A percentile compares a stretch with the other conserved stretches of the same genome.
These are phyloP conservation scores for Dreissena rostriformis DNA, from an alignment of 1,140 invertebrate species.

Conservation along the genomic window DNA sequence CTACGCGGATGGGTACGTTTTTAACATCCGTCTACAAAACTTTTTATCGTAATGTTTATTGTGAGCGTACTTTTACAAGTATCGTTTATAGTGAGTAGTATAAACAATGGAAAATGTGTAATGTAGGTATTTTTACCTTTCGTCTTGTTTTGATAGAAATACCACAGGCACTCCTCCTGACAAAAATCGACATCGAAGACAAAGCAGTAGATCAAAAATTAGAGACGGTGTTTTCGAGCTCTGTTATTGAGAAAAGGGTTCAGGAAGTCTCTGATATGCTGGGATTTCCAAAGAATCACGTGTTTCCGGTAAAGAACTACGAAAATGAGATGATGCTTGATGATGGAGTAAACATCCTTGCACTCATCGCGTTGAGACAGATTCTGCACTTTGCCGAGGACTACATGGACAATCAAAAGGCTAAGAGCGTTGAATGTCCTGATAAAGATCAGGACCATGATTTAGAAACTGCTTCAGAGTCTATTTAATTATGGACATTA, in stretches of 20 bases:
- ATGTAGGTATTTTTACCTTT: neutral
- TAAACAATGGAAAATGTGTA: no score
- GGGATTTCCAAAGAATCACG: slow-evolving; percentile 28
- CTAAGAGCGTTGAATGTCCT: no score
- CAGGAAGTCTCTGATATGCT: slow-evolving; percentile 31
- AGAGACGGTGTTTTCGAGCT: neutral
- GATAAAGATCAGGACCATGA: no score
- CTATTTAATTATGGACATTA: no score
- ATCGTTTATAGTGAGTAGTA: no score
- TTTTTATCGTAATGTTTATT: neutral
- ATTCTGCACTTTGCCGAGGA: slow-evolving; percentile 37
- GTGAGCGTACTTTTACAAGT: neutral
- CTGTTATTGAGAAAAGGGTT: slow-evolving; percentile 16
- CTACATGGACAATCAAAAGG: slow-evolving; percentile 16
- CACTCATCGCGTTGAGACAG: slow-evolving; percentile 10
- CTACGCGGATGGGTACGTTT: slow-evolving; percentile 5
- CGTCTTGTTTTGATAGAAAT: slow-evolving; percentile 11
- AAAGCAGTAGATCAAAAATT: slow-evolving; percentile 12
- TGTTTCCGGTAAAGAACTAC: slow-evolving; percentile 54
- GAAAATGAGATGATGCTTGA: slow-evolving; percentile 26
- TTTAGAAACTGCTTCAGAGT: no score
- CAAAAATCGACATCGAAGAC: slow-evolving; percentile 41
- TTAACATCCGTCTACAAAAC: no score
- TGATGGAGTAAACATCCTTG: slow-evolving; percentile 18
- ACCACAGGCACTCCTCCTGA: slow-evolving; percentile 41